A percentile compares a stretch with the other conserved stretches of the same genome.
These are phyloP conservation scores for Drosophila tanythrix DNA, from an alignment of 2,888 invertebrate species.

Conservation along the genomic window DNA sequence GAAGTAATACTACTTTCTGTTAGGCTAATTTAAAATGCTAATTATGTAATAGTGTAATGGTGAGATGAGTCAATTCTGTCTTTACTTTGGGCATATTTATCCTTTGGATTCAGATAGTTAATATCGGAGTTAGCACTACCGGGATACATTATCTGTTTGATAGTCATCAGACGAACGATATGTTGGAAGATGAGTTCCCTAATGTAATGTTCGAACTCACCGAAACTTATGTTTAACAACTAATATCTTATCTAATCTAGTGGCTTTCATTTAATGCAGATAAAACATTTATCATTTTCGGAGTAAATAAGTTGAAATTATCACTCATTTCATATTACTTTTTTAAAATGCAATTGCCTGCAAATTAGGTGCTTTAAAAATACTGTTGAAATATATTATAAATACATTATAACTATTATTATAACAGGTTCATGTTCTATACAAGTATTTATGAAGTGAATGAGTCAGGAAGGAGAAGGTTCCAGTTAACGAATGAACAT, in stretches of 20 bases:
- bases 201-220: not conserved
- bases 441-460: not conserved
- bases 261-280: not conserved
- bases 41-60: not conserved
- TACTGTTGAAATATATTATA: not conserved
- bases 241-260: not conserved
- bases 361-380: not conserved
- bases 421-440: not conserved
- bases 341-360: not conserved
- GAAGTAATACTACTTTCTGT: not conserved
- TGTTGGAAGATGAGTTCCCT: not conserved
- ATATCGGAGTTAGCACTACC: too few species aligned
- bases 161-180: not conserved
- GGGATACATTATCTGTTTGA: not conserved
- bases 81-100: not conserved
- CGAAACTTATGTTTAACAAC: not conserved
- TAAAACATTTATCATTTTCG: not conserved
- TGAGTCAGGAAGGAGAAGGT: not conserved
- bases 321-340: not conserved
- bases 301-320: not conserved
- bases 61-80: too few species aligned
- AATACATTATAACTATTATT: not conserved
- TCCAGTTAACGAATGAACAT: not conserved
- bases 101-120: not conserved
- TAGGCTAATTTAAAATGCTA: not conserved